Base-by-base conservation (phyloP, 2,113 vertebrate species). In the Python bivittatus region DNA sequence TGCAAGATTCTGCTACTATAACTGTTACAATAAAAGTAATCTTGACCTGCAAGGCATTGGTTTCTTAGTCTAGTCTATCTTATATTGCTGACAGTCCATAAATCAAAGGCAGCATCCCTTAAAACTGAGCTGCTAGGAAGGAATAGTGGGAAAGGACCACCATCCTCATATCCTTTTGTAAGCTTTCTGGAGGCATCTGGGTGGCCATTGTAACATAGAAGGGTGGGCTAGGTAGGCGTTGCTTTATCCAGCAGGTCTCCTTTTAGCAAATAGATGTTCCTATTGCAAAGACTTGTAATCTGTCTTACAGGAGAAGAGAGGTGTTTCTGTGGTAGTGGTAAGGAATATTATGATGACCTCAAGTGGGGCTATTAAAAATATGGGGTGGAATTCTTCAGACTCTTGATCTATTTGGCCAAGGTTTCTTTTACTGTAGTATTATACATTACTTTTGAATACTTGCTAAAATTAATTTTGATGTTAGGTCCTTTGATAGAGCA, bases 401-500 rank as follows among this genome's bases (percentile, higher is more conserved):
- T 61, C 1, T 12, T 48, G 38, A 15, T 20, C 33, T 33, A 33
- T 20, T 57, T 92, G 29, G 38, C 23, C 88, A 44, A 52, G 12
- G 11, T 23, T 58, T 8, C 8, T 57, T 10, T 88, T 33, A 7
- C 15, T 42, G 3, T 13, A 11, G 23, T 6, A 25, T 56, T 56
- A 27, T 38, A 29, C 17, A 13, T 25, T 54, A 15, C 17, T 44
- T 56, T 61, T 27, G 3, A 83, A 56, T 20, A 22, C 27, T 89
- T 44, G 22, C 58, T 92, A 85, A 85, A 89, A 85, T 84, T 52
- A 6, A 0, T 90, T 29, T 92, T 91, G 52, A 22, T 90, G 92
- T 95, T 85, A 97, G 96, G 93, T 95, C 91, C 96, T 0, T 42
- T 95, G 61, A 58, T 93, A 54, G 95, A 96, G 29, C 91, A 48